Evolutionary conservation across 2,113 vertebrate species (phyloP), one percentile per base, ranked within the genome.

Genomic region (Azemiops feae): DNA sequence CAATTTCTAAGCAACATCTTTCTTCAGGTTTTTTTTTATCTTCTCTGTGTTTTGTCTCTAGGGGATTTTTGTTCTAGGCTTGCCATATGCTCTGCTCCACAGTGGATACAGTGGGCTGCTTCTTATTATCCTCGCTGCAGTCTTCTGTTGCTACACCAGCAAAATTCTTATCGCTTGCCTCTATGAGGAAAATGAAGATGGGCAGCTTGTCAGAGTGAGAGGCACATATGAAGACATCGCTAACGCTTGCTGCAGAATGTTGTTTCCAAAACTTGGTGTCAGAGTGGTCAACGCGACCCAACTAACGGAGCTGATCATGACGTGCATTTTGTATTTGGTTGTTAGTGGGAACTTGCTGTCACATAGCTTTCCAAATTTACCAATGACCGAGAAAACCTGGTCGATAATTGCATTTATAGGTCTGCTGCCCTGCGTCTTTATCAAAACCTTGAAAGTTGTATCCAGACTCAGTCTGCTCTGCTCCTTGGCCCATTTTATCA

Each of bases 251-350:
- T 98, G 97, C 94, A 96, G 95, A 93, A 95, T 96, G 18, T 93
- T 97, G 1, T 97, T 97, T 96, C 97, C 97, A 11, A 96, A 8
- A 85, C 88, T 97, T 87, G 98, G 97, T 1, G 97, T 98, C 3
- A 96, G 93, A 87, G 60, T 98, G 93, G 96, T 98, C 87, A 98
- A 96, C 25, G 54, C 96, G 14, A 97, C 97, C 45, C 96, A 98
- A 95, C 96, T 98, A 47, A 92, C 97, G 57, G 98, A 99, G 93
- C 97, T 99, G 94, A 53, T 98, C 91, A 98, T 98, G 98, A 99
- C 98, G 0, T 99, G 98, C 92, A 95, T 98, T 93, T 98, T 98
- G 58, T 98, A 98, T 92, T 95, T 98, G 91, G 96, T 98, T 53
- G 94, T 98, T 92, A 98, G 97, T 55, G 97, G 97, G 92, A 98